phyloP scores from a whole-genome alignment of 2,797 vertebrate species.

The Galago senegalensis region DNA sequence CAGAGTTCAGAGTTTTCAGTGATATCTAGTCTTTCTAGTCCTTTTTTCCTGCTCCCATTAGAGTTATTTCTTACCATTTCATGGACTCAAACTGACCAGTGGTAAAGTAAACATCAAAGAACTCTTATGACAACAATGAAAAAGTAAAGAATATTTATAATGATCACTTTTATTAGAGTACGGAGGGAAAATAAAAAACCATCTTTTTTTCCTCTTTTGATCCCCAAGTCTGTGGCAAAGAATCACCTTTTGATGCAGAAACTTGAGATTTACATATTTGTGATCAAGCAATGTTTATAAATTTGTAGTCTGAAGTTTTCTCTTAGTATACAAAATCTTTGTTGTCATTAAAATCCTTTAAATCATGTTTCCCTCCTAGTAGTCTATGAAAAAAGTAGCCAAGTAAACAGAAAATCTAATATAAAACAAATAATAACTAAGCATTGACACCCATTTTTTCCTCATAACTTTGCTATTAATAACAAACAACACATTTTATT shows the following conservation, averaged over 20 bases:
- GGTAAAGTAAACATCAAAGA: slow-evolving; percentile 40
- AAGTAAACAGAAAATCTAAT: slow-evolving; percentile 57
- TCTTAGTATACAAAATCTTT: neutral
- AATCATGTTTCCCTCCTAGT: neutral
- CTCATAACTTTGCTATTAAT: slow-evolving; percentile 26
- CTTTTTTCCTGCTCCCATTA: neutral
- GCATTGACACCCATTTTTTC: slow-evolving; percentile 1
- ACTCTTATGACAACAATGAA: neutral
- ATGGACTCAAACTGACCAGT: neutral
- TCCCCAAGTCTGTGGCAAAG: neutral
- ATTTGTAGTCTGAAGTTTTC: slow-evolving; percentile 39
- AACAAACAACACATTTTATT: slow-evolving; percentile 32
- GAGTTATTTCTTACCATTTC: slow-evolving; percentile 7
- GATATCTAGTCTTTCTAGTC: neutral
- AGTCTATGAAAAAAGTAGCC: slow-evolving; percentile 8
- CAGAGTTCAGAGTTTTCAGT: neutral
- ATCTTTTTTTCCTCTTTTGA: neutral
- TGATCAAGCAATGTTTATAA: slow-evolving; percentile 5
- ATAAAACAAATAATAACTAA: neutral
- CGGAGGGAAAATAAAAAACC: neutral
- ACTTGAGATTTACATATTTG: slow-evolving; percentile 26
- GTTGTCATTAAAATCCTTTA: neutral
- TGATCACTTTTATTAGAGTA: neutral
- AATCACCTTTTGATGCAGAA: neutral
- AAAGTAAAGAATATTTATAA: slow-evolving; percentile 32